Evolutionary conservation across 2,888 invertebrate genomes (phyloP), one percentile per base, ranked within the genome.

Genomic region (Rhamphomyia laevipes): DNA sequence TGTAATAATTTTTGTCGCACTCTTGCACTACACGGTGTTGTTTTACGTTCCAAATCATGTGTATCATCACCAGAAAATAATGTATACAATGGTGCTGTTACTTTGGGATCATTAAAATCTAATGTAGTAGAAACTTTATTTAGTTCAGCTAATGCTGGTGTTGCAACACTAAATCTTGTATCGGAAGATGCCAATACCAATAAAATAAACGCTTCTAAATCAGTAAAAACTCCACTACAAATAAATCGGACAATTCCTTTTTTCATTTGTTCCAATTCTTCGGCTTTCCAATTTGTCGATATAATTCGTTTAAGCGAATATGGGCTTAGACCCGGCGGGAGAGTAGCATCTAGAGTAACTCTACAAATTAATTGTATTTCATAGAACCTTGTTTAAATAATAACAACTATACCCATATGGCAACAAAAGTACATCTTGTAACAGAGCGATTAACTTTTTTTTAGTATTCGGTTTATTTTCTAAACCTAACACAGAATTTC

Each of bases 121-220:
- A 91, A 74, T 40, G 79, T 76, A 12, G 70, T 70, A 55, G 80
- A 78, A 41, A 84, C 77, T 68, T 87, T 85, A 61, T 87, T 89
- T 10, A 94, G 69, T 58, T 90, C 88, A 55, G 82, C 80, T 63
- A 92, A 89, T 2, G 91, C 92, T 49, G 84, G 77, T 63, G 90
- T 89, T 47, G 90, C 90, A 42, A 94, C 88, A 68, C 84, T 86
- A 65, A 86, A 92, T 54, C 93, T 75, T 0, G 91, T 88, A 63
- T 94, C 94, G 0, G 93, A 84, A 0, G 90, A 86, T 2, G 88
- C 92, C 7, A 94, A 81, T 10, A 93, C 81, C 51, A 91, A 73
- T 48, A 87, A 84, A 53, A 85, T 71, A 18, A 90, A 74, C 27
- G 86, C 78, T 51, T 88, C 86, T 21, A 78, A 76, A 59, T 84